Base-by-base conservation (phyloP, 2,113 vertebrate genomes). In the Coptodon rendalli region DNA sequence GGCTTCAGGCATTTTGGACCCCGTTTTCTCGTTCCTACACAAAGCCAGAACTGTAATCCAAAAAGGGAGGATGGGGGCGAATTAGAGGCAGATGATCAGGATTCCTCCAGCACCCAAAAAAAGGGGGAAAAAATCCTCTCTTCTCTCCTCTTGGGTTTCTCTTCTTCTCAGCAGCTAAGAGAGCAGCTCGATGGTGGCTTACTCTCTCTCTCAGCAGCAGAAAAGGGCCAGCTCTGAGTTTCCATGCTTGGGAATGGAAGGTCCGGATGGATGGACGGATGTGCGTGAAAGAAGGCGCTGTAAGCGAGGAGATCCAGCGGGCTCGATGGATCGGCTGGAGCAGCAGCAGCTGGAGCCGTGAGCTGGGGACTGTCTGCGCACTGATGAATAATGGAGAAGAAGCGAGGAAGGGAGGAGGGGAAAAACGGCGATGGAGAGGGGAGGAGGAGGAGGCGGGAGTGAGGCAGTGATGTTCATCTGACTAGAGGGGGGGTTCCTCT, bases 1-100 rank as follows among this genome's bases (percentile, higher is more conserved):
- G 57, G 96, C 96, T 95, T 97, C 96, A 96, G 96, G 96, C 97
- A 97, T 97, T 96, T 96, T 97, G 96, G 96, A 96, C 92, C 93
- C 91, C 54, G 95, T 96, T 95, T 93, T 96, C 87, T 90, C 87
- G 93, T 94, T 84, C 95, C 92, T 90, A 93, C 90, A 94, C 89
- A 95, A 95, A 96, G 95, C 96, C 94, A 94, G 94, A 92, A 95
- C 93, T 95, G 91, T 95, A 95, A 94, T 95, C 95, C 96, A 91
- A 89, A 3, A 68, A 40, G 36, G 36, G 19, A 66, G 19, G 61
- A 66, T 38, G 61, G 19, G 19, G 34, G 34, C 4, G n/a, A 38
- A 66, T 66, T 0, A 22, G 34, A 66, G 92, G 94, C 90, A 93
- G 94, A 91, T 13, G 86, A 95, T 90, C 57, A 92, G 94, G 94